Percentiles rank a stretch among this genome's conserved stretches.
Evolutionary conservation across 2,113 vertebrate species (phyloP).

Genomic region (Cryptotis parvus): DNA sequence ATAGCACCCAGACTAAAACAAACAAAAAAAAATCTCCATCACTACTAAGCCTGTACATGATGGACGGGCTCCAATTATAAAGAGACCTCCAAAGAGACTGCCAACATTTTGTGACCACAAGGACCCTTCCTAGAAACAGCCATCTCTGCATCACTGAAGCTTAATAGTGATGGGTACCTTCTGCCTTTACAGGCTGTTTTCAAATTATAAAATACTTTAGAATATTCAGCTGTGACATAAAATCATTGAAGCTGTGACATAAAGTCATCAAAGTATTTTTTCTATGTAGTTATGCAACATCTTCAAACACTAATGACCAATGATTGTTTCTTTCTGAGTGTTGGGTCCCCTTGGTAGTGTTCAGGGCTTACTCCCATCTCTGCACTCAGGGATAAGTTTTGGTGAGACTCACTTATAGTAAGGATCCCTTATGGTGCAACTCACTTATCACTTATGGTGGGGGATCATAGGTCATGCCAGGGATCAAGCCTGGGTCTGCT

Average conservation of each 20-base stretch:
- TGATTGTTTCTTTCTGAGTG: too few relatives aligned
- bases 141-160: neutral
- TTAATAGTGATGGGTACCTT: neutral
- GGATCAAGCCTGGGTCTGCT: too few relatives aligned
- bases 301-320: conserved; percentile 22
- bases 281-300: neutral
- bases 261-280: neutral
- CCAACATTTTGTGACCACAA: conserved; percentile 13
- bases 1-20: neutral
- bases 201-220: conserved; percentile 6
- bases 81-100: neutral
- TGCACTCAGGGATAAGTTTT: too few relatives aligned
- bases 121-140: conserved; percentile 9
- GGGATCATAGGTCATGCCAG: too few relatives aligned
- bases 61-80: neutral
- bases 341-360: too few relatives aligned
- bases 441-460: too few relatives aligned
- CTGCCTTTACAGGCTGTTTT: conserved; percentile 13
- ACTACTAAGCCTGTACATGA: neutral
- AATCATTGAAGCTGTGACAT: neutral
- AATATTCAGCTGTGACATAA: neutral
- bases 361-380: neutral
- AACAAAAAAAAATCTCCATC: neutral
- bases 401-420: too few relatives aligned
- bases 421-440: too few relatives aligned